A percentile compares a stretch with the other conserved stretches of the same genome.
Conservation (phyloP, 2,888 invertebrate species). For the Alloscopus bannaensis region DNA sequence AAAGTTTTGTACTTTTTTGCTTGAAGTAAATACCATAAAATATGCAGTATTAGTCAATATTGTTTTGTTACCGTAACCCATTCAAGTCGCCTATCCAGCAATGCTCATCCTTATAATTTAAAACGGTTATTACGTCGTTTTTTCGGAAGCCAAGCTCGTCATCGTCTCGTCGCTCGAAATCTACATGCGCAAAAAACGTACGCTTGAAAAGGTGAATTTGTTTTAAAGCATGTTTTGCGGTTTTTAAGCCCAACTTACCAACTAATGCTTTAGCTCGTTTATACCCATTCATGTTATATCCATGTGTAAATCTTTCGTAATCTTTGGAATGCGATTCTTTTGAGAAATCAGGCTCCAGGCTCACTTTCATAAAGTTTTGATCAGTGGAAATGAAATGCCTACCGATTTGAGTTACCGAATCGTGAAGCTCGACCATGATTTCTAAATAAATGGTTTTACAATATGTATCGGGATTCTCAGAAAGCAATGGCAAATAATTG, state of each 20-base stretch:
- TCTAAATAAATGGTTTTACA: conserved; percentile 77
- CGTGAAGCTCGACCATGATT: conserved; percentile 96
- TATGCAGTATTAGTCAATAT: too few relatives aligned
- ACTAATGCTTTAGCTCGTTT: conserved; percentile 95
- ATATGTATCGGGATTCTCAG: conserved; percentile 1
- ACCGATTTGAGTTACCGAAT: conserved; percentile 94
- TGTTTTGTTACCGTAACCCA: conserved; percentile 83
- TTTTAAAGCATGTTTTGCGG: background rate
- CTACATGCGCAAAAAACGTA: too few relatives aligned
- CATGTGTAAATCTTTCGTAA: conserved; percentile 82
- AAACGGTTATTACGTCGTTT: conserved; percentile 98
- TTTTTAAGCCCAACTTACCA: too few relatives aligned
- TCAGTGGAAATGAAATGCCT: conserved; percentile 96
- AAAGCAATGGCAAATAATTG: background rate
- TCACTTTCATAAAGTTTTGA: conserved; percentile 85
- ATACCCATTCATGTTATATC: conserved; percentile 78
- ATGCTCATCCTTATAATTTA: conserved; percentile 98
- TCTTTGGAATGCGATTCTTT: conserved; percentile 97
- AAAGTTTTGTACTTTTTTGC: too few relatives aligned
- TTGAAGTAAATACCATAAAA: too few relatives aligned
- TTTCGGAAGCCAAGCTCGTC: conserved; percentile 98
- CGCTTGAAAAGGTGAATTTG: background rate
- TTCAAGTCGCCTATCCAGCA: conserved; percentile 99
- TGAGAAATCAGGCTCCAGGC: conserved; percentile 92
- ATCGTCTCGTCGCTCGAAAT: conserved; percentile 98